phyloP scores from a whole-genome alignment of 2,888 invertebrate species.

The Netelia virgata region DNA sequence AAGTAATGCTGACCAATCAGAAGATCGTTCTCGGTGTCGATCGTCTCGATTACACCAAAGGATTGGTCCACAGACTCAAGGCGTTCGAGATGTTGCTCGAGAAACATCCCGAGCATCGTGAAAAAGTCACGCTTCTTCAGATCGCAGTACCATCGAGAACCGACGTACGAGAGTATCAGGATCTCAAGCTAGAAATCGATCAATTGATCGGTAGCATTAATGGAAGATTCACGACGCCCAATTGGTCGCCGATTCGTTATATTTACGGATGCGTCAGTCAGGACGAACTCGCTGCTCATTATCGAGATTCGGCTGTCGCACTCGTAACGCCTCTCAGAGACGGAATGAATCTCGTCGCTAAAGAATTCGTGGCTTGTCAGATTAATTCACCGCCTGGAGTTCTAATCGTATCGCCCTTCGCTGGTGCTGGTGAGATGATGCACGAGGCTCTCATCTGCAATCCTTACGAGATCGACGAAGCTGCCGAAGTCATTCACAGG shows the following conservation, averaged over 20 bases:
- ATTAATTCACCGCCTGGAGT: constrained; percentile 95
- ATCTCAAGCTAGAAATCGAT: constrained; percentile 96
- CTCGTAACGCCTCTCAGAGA: constrained; percentile 95
- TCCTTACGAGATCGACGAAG: constrained; percentile 95
- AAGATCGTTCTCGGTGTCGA: constrained; percentile 95
- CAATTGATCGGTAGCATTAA: constrained; percentile 95
- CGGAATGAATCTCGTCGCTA: constrained; percentile 97
- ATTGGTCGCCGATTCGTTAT: constrained; percentile 96
- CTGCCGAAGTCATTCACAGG: constrained; percentile 94
- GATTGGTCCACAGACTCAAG: constrained; percentile 92
- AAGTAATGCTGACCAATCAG: constrained; percentile 89
- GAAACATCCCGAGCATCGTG: constrained; percentile 94
- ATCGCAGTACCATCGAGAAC: constrained; percentile 95
- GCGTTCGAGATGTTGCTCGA: constrained; percentile 93
- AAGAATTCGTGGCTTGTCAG: constrained; percentile 97
- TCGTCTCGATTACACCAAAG: constrained; percentile 96
- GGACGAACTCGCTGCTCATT: constrained; percentile 94
- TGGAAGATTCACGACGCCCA: constrained; percentile 95
- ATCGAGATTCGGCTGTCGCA: constrained; percentile 94
- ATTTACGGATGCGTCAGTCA: constrained; percentile 96
- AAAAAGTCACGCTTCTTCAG: constrained; percentile 91
- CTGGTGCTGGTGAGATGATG: constrained; percentile 97
- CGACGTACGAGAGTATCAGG: constrained; percentile 95
- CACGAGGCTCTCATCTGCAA: constrained; percentile 96
- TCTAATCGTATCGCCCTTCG: constrained; percentile 95